Evolutionary conservation across 2,888 invertebrate genomes (phyloP).

Genomic region (Trisateles emortualis): DNA sequence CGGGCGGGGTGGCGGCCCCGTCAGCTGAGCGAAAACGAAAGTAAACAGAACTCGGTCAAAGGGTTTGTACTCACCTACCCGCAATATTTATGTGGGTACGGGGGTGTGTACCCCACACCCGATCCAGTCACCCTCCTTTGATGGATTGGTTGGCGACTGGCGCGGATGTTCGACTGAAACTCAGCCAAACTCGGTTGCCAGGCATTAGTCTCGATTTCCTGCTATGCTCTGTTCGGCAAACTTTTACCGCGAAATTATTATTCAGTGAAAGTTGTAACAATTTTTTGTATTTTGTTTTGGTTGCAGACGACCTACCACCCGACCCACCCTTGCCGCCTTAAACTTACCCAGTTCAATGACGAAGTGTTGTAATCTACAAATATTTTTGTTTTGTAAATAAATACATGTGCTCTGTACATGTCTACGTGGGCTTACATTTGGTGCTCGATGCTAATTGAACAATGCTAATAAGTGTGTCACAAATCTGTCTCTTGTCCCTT

Average conservation of each 20-base stretch:
- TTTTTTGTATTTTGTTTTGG: slow-evolving; percentile 80
- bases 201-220: slow-evolving; percentile 81
- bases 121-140: slow-evolving; percentile 83
- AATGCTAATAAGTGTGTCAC: slow-evolving; percentile 25
- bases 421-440: slow-evolving; percentile 13
- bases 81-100: slow-evolving; percentile 87
- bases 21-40: slow-evolving; percentile 88
- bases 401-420: slow-evolving; percentile 4
- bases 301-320: slow-evolving; percentile 55
- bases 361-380: slow-evolving; percentile 55
- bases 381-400: slow-evolving; percentile 32
- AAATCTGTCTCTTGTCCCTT: slow-evolving; percentile 25
- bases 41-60: slow-evolving; percentile 88
- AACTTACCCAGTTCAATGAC: slow-evolving; percentile 63
- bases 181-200: slow-evolving; percentile 74
- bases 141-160: slow-evolving; percentile 86
- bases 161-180: slow-evolving; percentile 82
- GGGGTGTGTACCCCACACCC: slow-evolving; percentile 79
- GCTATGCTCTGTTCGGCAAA: slow-evolving; percentile 70
- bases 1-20: slow-evolving; percentile 78
- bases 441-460: slow-evolving; percentile 3
- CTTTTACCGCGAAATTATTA: slow-evolving; percentile 80
- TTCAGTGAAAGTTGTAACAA: slow-evolving; percentile 80
- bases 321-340: slow-evolving; percentile 51
- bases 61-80: slow-evolving; percentile 87